These are phyloP conservation scores for Sinonovacula constricta DNA, from an alignment of 1,140 invertebrate genomes.

Conservation along the genomic window DNA sequence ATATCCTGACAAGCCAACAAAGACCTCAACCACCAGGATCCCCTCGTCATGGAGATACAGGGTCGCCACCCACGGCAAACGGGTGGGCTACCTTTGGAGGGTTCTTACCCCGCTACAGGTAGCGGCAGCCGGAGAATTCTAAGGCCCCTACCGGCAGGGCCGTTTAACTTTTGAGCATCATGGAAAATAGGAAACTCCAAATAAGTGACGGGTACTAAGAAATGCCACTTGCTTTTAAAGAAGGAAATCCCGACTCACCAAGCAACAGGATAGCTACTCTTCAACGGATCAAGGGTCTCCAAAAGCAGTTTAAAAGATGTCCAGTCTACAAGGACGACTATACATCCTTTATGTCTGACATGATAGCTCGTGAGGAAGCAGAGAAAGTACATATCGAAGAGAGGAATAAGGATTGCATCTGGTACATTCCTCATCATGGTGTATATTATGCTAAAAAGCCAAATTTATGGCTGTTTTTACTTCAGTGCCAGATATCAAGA, in stretches of 20 bases:
- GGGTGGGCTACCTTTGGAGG: too few relatives aligned
- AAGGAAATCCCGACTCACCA: neutral
- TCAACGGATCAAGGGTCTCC: neutral
- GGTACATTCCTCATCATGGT: conserved; percentile 21
- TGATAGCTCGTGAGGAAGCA: neutral
- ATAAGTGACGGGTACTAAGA: too few relatives aligned
- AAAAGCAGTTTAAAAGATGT: neutral
- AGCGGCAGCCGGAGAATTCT: too few relatives aligned
- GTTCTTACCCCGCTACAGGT: too few relatives aligned
- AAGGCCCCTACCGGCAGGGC: too few relatives aligned
- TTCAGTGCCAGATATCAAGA: conserved; percentile 44
- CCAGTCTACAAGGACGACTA: neutral
- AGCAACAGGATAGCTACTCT: neutral
- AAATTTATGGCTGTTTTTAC: conserved; percentile 59
- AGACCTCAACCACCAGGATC: too few relatives aligned
- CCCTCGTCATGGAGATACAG: too few relatives aligned
- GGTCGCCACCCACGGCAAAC: too few relatives aligned
- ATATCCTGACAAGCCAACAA: too few relatives aligned
- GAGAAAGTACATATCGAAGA: neutral
- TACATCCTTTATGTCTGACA: neutral
- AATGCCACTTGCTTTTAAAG: too few relatives aligned
- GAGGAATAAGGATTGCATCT: neutral
- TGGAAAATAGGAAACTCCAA: too few relatives aligned
- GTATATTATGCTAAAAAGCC: conserved; percentile 52
- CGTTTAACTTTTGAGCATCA: too few relatives aligned